A percentile compares a stretch with the other conserved stretches of the same genome.
phyloP scores from a whole-genome alignment of 2,888 invertebrate species.

The Pyrocoelia pectoralis region DNA sequence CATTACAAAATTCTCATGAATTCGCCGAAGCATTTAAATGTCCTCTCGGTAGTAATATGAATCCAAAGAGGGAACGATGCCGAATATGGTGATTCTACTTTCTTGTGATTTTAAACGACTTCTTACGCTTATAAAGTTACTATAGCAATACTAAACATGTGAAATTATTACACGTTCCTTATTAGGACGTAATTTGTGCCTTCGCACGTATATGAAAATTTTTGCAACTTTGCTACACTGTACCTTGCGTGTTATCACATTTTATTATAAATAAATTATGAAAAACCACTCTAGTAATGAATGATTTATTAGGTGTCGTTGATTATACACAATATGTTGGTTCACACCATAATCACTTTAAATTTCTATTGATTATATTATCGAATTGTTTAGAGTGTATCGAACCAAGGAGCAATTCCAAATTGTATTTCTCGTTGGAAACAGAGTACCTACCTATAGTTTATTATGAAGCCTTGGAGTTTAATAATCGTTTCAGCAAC shows the following conservation, averaged over 20 bases:
- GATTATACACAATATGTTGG: too few species aligned
- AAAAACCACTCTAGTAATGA: neutral
- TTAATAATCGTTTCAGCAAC: too few species aligned
- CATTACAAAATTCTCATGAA: slow-evolving; percentile 75
- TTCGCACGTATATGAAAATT: slow-evolving; percentile 5
- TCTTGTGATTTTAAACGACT: neutral
- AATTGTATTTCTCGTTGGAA: too few species aligned
- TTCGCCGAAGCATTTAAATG: slow-evolving; percentile 74
- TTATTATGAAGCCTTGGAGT: too few species aligned
- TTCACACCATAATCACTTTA: too few species aligned
- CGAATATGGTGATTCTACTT: slow-evolving; percentile 61
- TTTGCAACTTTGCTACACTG: slow-evolving; percentile 14
- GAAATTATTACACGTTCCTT: neutral
- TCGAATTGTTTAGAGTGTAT: too few species aligned
- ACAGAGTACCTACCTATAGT: too few species aligned
- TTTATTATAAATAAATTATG: neutral
- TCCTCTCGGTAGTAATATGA: slow-evolving; percentile 63
- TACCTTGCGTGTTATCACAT: slow-evolving; percentile 14
- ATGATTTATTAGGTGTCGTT: too few species aligned
- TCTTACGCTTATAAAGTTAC: slow-evolving; percentile 7
- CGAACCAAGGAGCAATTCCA: too few species aligned
- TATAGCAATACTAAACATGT: neutral
- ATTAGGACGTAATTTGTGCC: slow-evolving; percentile 13
- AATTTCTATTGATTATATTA: too few species aligned
- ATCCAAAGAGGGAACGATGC: slow-evolving; percentile 62